phyloP scores from a whole-genome alignment of 2,113 vertebrate species.

The Columba livia region DNA sequence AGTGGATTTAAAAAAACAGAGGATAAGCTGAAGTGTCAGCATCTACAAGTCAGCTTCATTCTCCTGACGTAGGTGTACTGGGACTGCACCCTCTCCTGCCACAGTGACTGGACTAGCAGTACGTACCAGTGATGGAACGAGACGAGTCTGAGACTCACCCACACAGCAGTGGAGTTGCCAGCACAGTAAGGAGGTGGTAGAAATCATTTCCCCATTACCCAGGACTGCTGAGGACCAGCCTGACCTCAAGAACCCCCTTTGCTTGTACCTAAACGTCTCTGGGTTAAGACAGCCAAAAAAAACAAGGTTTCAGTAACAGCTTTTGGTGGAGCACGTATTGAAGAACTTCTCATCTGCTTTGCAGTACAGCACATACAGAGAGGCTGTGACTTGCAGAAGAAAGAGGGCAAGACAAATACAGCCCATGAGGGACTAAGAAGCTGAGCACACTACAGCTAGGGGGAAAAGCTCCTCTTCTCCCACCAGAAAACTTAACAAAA shows the following conservation, averaged over 20 bases:
- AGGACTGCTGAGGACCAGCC: background rate
- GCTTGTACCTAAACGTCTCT: background rate
- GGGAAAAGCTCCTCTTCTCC: background rate
- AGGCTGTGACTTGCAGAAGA: background rate
- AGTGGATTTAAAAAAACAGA: background rate
- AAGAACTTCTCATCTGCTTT: background rate
- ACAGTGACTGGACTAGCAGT: background rate
- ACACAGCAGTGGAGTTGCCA: background rate
- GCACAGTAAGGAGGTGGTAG: background rate
- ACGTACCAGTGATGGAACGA: background rate
- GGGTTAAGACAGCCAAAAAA: background rate
- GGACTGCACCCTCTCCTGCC: background rate
- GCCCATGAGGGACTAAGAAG: background rate
- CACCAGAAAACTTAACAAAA: background rate
- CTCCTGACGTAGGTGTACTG: background rate
- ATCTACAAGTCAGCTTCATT: background rate
- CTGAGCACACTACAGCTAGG: background rate
- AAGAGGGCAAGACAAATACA: background rate
- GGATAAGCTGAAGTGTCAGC: background rate
- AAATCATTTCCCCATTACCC: background rate
- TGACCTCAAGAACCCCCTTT: background rate
- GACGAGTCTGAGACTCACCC: background rate
- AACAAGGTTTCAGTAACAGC: background rate
- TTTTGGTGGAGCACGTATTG: background rate
- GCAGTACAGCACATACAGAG: background rate